phyloP scores from a whole-genome alignment of 2,888 invertebrate species.

The Agrotis ipsilon region DNA sequence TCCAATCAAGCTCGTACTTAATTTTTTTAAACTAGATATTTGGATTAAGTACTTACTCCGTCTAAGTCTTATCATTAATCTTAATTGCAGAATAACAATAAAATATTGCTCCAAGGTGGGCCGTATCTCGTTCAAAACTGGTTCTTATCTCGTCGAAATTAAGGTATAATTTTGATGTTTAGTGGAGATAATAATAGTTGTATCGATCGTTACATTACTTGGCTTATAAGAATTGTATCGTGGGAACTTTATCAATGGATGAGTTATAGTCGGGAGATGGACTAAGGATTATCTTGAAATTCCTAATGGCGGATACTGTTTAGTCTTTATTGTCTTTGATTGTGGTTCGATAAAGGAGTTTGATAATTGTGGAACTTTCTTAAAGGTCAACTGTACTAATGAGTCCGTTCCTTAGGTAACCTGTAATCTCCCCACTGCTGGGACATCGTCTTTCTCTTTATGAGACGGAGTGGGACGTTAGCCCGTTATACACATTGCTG shows the following conservation, averaged over 20 bases:
- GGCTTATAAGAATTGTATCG: conserved; percentile 89
- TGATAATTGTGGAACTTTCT: conserved; percentile 26
- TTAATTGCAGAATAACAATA: conserved; percentile 91
- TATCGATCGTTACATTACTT: conserved; percentile 85
- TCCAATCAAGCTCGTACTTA: conserved; percentile 65
- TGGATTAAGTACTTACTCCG: conserved; percentile 90
- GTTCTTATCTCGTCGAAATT: conserved; percentile 73
- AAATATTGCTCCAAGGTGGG: conserved; percentile 85
- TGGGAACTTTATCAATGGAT: conserved; percentile 87
- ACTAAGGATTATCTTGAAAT: conserved; percentile 67
- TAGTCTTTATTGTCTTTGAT: conserved; percentile 60
- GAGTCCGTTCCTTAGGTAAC: background rate
- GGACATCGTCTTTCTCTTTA: no score
- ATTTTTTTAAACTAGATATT: conserved; percentile 86
- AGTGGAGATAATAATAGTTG: conserved; percentile 80
- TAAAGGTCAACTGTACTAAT: conserved; percentile 39
- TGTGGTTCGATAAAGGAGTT: conserved; percentile 41
- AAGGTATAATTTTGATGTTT: conserved; percentile 77
- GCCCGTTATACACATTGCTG: no score
- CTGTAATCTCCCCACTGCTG: no score
- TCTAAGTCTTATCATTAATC: conserved; percentile 90
- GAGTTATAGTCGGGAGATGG: conserved; percentile 82
- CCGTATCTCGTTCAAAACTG: conserved; percentile 71
- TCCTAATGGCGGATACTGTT: conserved; percentile 57
- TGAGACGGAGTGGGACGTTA: no score